Conservation (phyloP, 2,113 vertebrate species). For the Notarius lentiginosus region DNA sequence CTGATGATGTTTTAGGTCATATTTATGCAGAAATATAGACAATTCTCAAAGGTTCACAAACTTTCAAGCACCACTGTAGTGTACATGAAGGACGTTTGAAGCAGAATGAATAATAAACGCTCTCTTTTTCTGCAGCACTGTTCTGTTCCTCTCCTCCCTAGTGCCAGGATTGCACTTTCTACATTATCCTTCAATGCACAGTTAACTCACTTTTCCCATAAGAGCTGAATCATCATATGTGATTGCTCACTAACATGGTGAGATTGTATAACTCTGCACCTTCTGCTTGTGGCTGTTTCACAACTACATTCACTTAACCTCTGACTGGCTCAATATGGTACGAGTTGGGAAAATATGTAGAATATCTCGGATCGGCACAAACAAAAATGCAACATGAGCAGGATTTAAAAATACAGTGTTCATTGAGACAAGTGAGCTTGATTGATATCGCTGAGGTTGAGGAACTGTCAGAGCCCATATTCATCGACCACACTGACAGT, state of each 20-base stretch:
- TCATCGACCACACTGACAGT: too few relatives aligned
- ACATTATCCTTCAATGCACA: background rate
- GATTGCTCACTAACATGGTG: constrained; percentile 25
- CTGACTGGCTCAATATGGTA: constrained; percentile 29
- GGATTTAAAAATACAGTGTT: too few relatives aligned
- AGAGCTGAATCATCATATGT: constrained; percentile 41
- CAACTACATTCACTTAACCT: constrained; percentile 39
- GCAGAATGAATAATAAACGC: background rate
- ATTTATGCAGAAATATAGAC: too few relatives aligned
- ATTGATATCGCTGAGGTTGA: too few relatives aligned
- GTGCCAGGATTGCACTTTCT: background rate
- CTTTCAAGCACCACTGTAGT: background rate
- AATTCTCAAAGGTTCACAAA: too few relatives aligned
- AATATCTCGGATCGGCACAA: too few relatives aligned
- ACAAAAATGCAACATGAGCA: too few relatives aligned
- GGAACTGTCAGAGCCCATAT: too few relatives aligned
- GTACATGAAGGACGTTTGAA: background rate
- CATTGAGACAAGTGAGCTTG: too few relatives aligned
- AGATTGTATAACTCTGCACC: constrained; percentile 37
- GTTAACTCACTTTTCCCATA: constrained; percentile 11
- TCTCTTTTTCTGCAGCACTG: background rate
- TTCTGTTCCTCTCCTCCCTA: background rate
- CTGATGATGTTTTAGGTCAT: too few relatives aligned
- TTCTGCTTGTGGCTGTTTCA: constrained; percentile 30
- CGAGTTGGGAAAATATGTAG: too few relatives aligned